These are phyloP conservation scores for Hydrolagus colliei DNA, from an alignment of 2,797 vertebrate species.

Conservation along the genomic window DNA sequence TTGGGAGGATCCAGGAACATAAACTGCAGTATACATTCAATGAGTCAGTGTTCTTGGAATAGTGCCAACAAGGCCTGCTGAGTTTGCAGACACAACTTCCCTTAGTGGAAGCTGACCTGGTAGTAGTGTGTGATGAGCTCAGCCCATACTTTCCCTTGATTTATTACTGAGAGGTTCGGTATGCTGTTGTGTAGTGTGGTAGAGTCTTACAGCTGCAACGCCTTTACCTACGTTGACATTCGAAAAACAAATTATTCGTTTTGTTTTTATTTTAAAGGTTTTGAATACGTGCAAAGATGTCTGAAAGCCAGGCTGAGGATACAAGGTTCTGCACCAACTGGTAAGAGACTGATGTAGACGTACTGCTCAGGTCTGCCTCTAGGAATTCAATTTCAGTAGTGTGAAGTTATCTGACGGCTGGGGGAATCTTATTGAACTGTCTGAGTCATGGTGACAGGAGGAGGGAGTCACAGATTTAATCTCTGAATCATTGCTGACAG, in stretches of 20 bases:
- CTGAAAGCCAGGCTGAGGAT: slow-evolving; percentile 46
- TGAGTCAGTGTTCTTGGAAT: background rate
- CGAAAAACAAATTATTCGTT: background rate
- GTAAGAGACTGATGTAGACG: slow-evolving; percentile 45
- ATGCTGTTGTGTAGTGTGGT: background rate
- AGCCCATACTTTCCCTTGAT: background rate
- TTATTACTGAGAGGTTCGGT: too few species aligned
- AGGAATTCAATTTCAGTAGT: background rate
- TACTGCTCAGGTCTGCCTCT: background rate
- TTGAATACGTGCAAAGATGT: slow-evolving; percentile 43
- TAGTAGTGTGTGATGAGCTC: background rate
- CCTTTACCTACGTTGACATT: background rate
- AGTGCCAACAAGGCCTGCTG: background rate
- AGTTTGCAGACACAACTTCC: background rate
- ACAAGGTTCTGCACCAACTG: slow-evolving; percentile 58
- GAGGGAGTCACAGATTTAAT: background rate
- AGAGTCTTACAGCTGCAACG: too few species aligned
- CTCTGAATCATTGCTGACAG: too few species aligned
- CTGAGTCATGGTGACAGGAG: background rate
- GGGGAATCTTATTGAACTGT: background rate
- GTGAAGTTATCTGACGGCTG: background rate
- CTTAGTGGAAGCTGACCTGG: background rate
- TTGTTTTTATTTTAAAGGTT: slow-evolving; percentile 26
- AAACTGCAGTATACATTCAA: background rate
- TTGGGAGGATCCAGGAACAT: too few species aligned